These are phyloP conservation scores for Esox niger DNA, from an alignment of 2,113 vertebrate genomes.

Conservation along the genomic window DNA sequence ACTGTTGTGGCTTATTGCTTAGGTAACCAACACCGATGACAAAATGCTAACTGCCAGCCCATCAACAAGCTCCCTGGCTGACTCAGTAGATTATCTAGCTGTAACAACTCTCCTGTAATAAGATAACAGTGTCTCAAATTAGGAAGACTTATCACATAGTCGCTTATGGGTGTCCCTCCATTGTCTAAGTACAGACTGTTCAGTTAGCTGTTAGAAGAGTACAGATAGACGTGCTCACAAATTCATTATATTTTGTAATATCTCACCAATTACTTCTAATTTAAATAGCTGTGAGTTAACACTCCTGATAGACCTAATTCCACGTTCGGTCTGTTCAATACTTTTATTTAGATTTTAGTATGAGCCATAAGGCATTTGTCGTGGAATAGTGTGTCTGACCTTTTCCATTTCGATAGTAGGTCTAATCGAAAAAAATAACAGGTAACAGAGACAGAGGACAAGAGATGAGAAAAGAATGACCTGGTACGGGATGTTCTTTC, in stretches of 20 bases:
- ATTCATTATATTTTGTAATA: no score
- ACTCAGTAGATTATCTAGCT: slow-evolving; percentile 24
- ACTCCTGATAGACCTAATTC: no score
- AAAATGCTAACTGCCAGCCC: background rate
- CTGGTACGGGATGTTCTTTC: background rate
- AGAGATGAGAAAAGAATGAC: background rate
- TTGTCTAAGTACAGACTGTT: background rate
- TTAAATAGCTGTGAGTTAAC: no score
- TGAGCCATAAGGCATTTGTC: background rate
- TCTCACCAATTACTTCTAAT: no score
- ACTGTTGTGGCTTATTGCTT: no score
- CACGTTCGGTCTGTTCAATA: background rate
- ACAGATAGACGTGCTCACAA: no score
- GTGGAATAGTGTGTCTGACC: background rate
- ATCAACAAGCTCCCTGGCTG: background rate
- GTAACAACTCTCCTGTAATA: slow-evolving; percentile 21
- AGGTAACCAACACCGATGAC: no score
- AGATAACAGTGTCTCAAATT: slow-evolving; percentile 36
- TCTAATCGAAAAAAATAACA: background rate
- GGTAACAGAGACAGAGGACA: background rate
- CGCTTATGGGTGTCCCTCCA: slow-evolving; percentile 1
- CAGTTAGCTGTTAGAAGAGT: no score
- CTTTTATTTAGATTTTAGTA: background rate
- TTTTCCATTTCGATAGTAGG: background rate
- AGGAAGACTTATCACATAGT: slow-evolving; percentile 1